These are phyloP conservation scores for Parus major DNA, from an alignment of 2,113 vertebrate species.

Conservation along the genomic window DNA sequence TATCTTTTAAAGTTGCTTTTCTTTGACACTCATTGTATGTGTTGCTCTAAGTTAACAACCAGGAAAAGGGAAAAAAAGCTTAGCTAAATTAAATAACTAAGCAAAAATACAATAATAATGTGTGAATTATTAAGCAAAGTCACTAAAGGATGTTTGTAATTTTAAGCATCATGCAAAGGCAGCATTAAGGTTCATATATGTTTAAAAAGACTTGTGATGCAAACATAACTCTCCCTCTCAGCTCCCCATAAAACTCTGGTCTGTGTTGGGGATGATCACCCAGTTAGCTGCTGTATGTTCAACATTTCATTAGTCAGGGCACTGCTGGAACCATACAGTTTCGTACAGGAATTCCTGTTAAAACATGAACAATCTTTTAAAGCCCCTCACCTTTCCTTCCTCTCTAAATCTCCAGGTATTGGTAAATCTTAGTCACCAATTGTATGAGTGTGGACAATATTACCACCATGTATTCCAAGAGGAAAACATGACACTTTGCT, in stretches of 20 bases:
- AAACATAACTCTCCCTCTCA: not conserved
- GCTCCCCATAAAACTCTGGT: not conserved
- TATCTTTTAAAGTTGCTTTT: not conserved
- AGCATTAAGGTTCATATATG: not conserved
- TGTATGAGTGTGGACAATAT: not conserved
- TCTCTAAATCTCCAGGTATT: not conserved
- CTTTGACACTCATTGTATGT: not conserved
- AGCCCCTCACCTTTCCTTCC: rapidly evolving
- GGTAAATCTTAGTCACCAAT: not conserved
- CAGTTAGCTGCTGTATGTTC: not conserved
- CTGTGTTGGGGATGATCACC: not conserved
- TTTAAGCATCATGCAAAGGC: not conserved
- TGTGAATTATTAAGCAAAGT: not conserved
- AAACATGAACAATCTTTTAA: not conserved
- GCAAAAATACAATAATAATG: not conserved
- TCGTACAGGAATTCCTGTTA: not conserved
- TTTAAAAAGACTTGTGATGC: not conserved
- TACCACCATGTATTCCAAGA: not conserved
- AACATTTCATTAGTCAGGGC: not conserved
- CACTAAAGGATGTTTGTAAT: not conserved
- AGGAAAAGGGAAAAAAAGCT: not conserved
- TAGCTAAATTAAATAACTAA: not conserved
- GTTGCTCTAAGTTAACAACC: not conserved
- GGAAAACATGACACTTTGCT: not conserved
- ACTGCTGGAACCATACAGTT: not conserved